These are phyloP conservation scores for Drosophila kuntzei DNA, from an alignment of 2,888 invertebrate genomes.

Conservation along the genomic window DNA sequence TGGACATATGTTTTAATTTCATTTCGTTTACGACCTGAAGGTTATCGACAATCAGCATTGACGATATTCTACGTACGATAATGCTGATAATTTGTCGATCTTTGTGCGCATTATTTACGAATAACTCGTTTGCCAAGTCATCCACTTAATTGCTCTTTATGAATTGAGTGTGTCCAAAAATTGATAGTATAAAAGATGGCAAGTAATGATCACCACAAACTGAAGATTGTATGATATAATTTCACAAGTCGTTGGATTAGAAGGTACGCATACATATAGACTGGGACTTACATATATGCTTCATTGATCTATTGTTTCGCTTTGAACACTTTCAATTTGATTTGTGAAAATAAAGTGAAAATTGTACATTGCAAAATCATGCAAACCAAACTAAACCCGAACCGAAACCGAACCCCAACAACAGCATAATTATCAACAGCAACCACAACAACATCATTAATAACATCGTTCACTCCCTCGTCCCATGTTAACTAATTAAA, in stretches of 20 bases:
- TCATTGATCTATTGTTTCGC: slow-evolving; percentile 37
- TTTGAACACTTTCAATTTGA: slow-evolving; percentile 46
- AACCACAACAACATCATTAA: slow-evolving; percentile 26
- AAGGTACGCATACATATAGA: not conserved
- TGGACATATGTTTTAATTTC: slow-evolving; percentile 11
- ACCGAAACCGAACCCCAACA: slow-evolving; percentile 15
- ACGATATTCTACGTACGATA: slow-evolving; percentile 6
- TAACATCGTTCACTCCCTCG: slow-evolving; percentile 39
- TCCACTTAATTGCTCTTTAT: slow-evolving; percentile 16
- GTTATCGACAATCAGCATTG: slow-evolving; percentile 6
- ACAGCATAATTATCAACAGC: slow-evolving; percentile 18
- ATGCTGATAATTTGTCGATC: slow-evolving; percentile 4
- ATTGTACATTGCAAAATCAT: slow-evolving; percentile 9
- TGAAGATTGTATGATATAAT: not conserved
- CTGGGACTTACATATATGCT: slow-evolving; percentile 8
- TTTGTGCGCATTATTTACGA: slow-evolving; percentile 5
- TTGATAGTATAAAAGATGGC: not conserved
- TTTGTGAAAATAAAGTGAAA: slow-evolving; percentile 52
- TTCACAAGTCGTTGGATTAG: not conserved
- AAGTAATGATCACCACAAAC: not conserved
- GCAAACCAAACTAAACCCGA: slow-evolving; percentile 11
- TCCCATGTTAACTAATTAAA: slow-evolving; percentile 58
- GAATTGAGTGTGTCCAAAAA: not conserved
- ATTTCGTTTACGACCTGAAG: slow-evolving; percentile 1
- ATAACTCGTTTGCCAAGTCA: slow-evolving; percentile 5